Base-by-base conservation (phyloP, 1,140 invertebrate genomes). In the Cardiocondyla obscurior region DNA sequence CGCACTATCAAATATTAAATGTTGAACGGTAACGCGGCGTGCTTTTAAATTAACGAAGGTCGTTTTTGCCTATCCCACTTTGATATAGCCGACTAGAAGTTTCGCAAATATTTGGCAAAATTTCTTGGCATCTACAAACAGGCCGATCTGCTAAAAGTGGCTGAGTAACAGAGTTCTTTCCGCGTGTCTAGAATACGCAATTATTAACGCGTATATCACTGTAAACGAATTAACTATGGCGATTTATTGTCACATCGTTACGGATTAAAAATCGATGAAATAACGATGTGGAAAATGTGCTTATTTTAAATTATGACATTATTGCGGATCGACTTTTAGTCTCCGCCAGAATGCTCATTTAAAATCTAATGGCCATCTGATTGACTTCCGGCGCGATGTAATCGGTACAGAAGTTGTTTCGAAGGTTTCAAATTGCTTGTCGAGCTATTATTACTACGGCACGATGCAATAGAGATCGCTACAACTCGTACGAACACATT, bases 101-200 rank as follows among this genome's bases (percentile, higher is more conserved):
- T 70, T 51, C 25, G 28, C 33, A 22, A 58, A 72, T 72, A 70
- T 85, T 60, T 85, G 84, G 84, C 83, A 85, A 12, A 28, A 19
- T 73, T 58, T 22, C 33, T 16, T 81, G 84, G 49, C 65, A 60
- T 22, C n/a, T 39, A 33, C 57, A 22, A 64, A 25, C 8, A 12
- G 25, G 7, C 39, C 36, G 57, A 73, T 76, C 6, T 39, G 74
- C 16, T 53, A 53, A 25, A 77, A 77, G 22, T 22, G 16, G 33
- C 33, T 33, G 33, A 14, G 3, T 46, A 60, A 19, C 19, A 10
- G 42, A 14, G 16, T 14, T 36, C n/a, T 51, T 67, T 28, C 3
- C 3, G 0, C 7, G 53, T 30, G 53, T 14, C 10, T 51, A 36
- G 12, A 33, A 30, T 19, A 39, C 39, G 49, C 16, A 77, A 46